Conservation (phyloP, 2,888 invertebrate genomes). For the Balanococcus diminutus region DNA sequence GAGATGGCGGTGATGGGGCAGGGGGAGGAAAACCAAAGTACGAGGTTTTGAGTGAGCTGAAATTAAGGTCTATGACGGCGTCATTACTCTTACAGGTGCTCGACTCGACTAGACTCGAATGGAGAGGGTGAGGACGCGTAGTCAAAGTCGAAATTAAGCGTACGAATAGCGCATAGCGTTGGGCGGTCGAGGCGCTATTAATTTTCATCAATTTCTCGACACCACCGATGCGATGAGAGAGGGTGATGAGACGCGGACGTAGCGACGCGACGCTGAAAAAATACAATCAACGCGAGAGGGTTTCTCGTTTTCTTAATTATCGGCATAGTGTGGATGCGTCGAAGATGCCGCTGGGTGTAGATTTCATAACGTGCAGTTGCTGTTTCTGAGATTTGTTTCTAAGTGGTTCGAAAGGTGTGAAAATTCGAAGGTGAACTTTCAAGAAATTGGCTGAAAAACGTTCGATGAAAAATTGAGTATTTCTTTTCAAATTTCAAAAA, state of each 20-base stretch:
- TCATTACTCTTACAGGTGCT: constrained; percentile 42
- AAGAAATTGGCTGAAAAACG: too few species aligned
- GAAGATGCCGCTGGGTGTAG: too few species aligned
- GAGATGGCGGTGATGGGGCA: neutral
- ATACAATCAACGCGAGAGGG: neutral
- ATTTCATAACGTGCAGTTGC: too few species aligned
- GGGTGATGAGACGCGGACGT: too few species aligned
- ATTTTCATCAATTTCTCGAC: constrained; percentile 12
- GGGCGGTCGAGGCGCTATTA: neutral
- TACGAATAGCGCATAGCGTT: neutral
- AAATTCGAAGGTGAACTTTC: too few species aligned
- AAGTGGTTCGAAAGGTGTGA: too few species aligned
- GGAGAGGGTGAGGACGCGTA: too few species aligned
- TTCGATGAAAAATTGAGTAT: too few species aligned
- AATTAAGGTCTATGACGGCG: neutral
- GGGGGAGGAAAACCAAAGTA: neutral
- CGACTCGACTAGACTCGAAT: too few species aligned
- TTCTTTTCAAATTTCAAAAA: too few species aligned
- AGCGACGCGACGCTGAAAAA: too few species aligned
- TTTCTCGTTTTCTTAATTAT: neutral
- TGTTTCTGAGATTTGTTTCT: too few species aligned
- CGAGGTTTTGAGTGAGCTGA: neutral
- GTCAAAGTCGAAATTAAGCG: neutral
- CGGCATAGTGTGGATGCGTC: neutral
- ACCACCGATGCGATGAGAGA: neutral